These are phyloP conservation scores for Aspiorhynchus laticeps DNA, from an alignment of 2,113 vertebrate genomes.

Conservation along the genomic window DNA sequence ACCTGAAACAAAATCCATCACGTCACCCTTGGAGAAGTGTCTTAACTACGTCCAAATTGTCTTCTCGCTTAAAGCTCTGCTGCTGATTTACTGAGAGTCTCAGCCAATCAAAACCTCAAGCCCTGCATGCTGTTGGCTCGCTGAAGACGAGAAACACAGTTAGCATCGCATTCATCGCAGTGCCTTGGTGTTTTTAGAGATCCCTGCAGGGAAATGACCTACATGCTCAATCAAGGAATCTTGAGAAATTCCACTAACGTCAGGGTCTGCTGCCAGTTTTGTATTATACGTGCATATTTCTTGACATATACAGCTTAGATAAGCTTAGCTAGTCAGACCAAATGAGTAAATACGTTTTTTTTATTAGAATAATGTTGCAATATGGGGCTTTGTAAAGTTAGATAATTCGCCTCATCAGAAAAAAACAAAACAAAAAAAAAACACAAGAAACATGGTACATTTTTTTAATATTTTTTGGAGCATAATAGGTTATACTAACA, in stretches of 20 bases:
- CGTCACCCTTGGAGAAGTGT: slow-evolving; percentile 13
- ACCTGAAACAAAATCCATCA: slow-evolving; percentile 41
- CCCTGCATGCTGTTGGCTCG: slow-evolving; percentile 40
- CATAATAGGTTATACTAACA: neutral
- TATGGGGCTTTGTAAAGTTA: neutral
- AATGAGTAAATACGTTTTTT: neutral
- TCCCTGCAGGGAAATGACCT: slow-evolving; percentile 49
- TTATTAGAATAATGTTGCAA: neutral
- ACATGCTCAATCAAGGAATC: slow-evolving; percentile 37
- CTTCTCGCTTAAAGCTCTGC: slow-evolving; percentile 17
- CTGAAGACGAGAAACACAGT: slow-evolving; percentile 30
- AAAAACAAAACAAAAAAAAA: too few relatives aligned
- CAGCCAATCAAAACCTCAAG: slow-evolving; percentile 50
- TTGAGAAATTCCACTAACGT: slow-evolving; percentile 20
- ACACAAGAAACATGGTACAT: neutral
- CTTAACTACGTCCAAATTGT: slow-evolving; percentile 46
- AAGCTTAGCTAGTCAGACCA: neutral
- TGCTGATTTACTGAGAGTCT: slow-evolving; percentile 51
- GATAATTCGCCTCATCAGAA: too few relatives aligned
- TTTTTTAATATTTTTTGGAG: neutral
- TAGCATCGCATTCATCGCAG: slow-evolving; percentile 26
- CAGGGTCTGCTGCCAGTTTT: slow-evolving; percentile 1
- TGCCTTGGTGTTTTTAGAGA: slow-evolving; percentile 7
- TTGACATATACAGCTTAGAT: neutral
- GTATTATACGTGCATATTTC: neutral